Evolutionary conservation across 2,797 vertebrate species (phyloP), one percentile per base, ranked within the genome.

Genomic region (Gymnothorax javanicus): DNA sequence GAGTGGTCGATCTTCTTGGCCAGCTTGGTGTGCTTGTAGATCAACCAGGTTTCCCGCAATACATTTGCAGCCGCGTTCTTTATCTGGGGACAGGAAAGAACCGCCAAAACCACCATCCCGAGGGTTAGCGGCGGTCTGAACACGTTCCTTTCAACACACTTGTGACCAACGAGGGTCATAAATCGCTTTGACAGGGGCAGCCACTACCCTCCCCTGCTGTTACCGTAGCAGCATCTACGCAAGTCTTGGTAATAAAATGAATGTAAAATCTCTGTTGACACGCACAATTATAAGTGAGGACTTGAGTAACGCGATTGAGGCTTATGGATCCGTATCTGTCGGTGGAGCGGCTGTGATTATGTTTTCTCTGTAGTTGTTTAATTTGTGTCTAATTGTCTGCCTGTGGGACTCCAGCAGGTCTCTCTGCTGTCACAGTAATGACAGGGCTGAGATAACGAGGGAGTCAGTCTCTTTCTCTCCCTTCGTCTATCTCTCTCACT

Each of bases 41-140:
- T 98, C 89, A 99, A 96, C 98, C 98, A 99, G 90, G 97, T 98
- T 97, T 99, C 98, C 94, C 98, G 97, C 97, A 99, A 96, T 95
- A 99, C 98, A 93, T 99, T 99, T 88, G 98, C 98, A 27, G 98
- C 98, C 91, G 97, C 97, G 89, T 97, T 98, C 97, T 99, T 99
- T 91, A 98, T 97, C 98, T 99, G 91, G 91, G 33, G 87, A 89
- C 33, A 43, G 33, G 33, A 43, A 43, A 43, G 33, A 43, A 43
- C 33, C 33, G 33, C 33, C 33, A 43, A 43, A 43, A 1, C 33
- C 33, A 43, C 60, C 11, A n/a, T 67, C 62, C 4, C 20, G 5
- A 13, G 62, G 23, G 62, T 67, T n/a, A 67, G 9, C 62, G 20
- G 62, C 62, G 58, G 58, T 7, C 4, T 9, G 58, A 13, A 59